phyloP scores from a whole-genome alignment of 2,888 invertebrate genomes.

The Leucozona laternaria region DNA sequence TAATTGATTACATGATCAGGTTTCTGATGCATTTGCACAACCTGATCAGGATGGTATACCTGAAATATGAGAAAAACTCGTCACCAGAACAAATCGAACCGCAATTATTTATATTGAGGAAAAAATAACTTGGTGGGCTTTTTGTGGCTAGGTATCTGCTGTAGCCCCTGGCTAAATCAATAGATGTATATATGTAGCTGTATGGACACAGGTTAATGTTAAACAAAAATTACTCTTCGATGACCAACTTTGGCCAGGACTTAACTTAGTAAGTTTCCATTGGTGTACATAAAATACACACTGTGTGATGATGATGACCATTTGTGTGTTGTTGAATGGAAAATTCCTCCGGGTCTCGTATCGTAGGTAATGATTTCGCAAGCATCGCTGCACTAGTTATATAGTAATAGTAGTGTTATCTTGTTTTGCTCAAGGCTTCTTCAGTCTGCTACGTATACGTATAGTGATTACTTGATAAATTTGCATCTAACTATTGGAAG shows the following conservation, averaged over 20 bases:
- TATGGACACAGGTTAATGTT: not conserved
- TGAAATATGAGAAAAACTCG: constrained; percentile 58
- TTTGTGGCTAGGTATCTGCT: constrained; percentile 36
- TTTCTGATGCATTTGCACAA: constrained; percentile 53
- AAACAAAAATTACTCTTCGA: constrained; percentile 41
- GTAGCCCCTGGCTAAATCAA: constrained; percentile 9
- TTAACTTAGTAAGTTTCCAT: constrained; percentile 50
- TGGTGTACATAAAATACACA: constrained; percentile 6
- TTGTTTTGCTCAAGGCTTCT: constrained; percentile 43
- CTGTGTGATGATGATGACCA: constrained; percentile 44
- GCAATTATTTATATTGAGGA: constrained; percentile 45
- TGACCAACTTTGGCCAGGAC: constrained; percentile 58
- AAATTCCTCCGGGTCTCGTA: constrained; percentile 43
- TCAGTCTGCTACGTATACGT: too few species aligned
- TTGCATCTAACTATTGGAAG: constrained; percentile 52
- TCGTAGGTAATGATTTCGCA: not conserved
- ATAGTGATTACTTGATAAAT: constrained; percentile 39
- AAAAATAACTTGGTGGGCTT: constrained; percentile 36
- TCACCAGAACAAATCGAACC: constrained; percentile 63
- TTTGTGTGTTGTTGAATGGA: constrained; percentile 45
- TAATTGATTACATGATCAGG: constrained; percentile 67
- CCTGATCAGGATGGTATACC: constrained; percentile 36
- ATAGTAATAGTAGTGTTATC: constrained; percentile 39
- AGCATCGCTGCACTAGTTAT: constrained; percentile 4
- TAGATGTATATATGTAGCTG: not conserved